Evolutionary conservation across 2,113 vertebrate genomes (phyloP).

Genomic region (Nothocercus julius): DNA sequence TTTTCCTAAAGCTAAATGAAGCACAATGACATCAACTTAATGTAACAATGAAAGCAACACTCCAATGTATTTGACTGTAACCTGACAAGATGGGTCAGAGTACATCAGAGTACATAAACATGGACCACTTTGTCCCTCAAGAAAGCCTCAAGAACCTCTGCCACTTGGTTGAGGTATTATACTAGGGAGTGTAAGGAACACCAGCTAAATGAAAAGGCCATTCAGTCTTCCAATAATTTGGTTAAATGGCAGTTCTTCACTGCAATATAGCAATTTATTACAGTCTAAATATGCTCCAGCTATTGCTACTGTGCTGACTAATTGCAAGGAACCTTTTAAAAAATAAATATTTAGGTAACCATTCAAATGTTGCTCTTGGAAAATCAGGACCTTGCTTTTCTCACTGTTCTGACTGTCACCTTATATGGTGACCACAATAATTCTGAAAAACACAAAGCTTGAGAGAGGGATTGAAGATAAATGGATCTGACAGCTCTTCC

Average conservation of each 20-base stretch:
- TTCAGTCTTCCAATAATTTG: background rate
- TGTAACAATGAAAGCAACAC: background rate
- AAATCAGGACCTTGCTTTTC: background rate
- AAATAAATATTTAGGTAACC: background rate
- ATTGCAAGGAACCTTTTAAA: background rate
- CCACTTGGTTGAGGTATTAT: background rate
- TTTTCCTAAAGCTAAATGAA: background rate
- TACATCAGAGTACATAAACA: background rate
- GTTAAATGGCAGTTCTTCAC: background rate
- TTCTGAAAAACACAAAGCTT: background rate
- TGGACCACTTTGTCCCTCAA: background rate
- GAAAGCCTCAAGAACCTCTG: background rate
- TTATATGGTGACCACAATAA: background rate
- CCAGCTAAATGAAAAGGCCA: background rate
- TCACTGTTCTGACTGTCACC: background rate
- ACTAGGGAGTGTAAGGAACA: background rate
- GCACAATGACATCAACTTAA: background rate
- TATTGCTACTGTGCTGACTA: background rate
- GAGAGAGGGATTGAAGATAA: background rate
- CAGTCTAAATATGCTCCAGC: background rate
- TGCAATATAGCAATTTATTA: background rate
- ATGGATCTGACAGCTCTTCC: background rate
- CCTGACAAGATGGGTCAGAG: background rate
- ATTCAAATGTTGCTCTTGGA: background rate
- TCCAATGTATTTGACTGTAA: background rate